These are phyloP conservation scores for Bicyclus anynana DNA, from an alignment of 1,140 invertebrate genomes.

Conservation along the genomic window DNA sequence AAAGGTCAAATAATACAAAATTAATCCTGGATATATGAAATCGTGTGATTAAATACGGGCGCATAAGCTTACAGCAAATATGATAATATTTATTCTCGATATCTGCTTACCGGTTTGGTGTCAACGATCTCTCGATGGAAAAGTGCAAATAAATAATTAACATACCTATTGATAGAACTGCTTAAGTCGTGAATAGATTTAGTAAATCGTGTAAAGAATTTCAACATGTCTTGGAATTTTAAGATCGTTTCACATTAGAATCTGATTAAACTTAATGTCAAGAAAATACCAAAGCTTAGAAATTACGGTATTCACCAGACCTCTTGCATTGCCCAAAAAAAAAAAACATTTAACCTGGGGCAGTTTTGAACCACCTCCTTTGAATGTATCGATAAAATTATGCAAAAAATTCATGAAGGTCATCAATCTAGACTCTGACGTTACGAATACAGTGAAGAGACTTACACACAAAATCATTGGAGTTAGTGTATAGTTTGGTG, in stretches of 20 bases:
- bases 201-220: background rate
- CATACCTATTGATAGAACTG: background rate
- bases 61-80: conserved; percentile 18
- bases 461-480: too few species aligned
- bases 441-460: too few species aligned
- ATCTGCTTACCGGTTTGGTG: conserved; percentile 17
- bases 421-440: too few species aligned
- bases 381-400: too few species aligned
- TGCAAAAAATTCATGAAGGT: too few species aligned
- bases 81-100: conserved; percentile 21
- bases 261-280: too few species aligned
- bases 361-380: too few species aligned
- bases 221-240: background rate
- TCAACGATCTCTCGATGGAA: conserved; percentile 16
- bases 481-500: too few species aligned
- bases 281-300: too few species aligned
- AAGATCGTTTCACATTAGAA: background rate
- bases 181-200: background rate
- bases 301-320: too few species aligned
- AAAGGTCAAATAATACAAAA: conserved; percentile 6
- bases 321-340: too few species aligned
- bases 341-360: too few species aligned
- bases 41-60: conserved; percentile 12
- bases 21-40: conserved; percentile 11
- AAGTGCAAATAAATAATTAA: conserved; percentile 20